Percentiles rank a stretch among this genome's conserved stretches.
These are phyloP conservation scores for Mesaphorura yosii DNA, from an alignment of 1,140 invertebrate genomes.

Conservation along the genomic window DNA sequence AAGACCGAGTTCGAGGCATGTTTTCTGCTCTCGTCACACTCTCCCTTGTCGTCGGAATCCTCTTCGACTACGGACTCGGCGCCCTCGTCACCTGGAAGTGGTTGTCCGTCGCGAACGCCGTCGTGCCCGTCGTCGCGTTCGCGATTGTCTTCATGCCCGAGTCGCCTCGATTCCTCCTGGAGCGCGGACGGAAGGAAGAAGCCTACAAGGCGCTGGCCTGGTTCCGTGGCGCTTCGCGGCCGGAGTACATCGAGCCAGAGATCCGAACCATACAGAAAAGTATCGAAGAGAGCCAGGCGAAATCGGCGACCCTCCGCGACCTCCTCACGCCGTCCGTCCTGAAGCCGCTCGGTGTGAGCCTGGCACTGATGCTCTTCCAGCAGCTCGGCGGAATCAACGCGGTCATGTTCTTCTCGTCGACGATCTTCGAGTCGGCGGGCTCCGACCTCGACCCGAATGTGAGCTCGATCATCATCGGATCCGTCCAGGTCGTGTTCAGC, in stretches of 20 bases:
- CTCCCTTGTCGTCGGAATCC: conserved; percentile 59
- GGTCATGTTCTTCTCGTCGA: conserved; percentile 66
- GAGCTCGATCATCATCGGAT: conserved; percentile 50
- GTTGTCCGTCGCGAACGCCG: conserved; percentile 29
- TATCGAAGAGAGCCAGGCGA: not conserved
- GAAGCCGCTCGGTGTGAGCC: conserved; percentile 48
- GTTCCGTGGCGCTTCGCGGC: conserved; percentile 12
- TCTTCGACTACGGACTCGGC: conserved; percentile 47
- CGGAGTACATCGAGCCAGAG: conserved; percentile 10
- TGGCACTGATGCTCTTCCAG: conserved; percentile 71
- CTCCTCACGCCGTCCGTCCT: conserved; percentile 4
- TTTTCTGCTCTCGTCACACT: conserved; percentile 58
- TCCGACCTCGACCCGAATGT: conserved; percentile 40
- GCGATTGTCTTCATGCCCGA: conserved; percentile 36
- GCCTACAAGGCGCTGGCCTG: conserved; percentile 33
- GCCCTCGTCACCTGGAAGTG: conserved; percentile 35
- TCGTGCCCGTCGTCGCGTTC: conserved; percentile 25
- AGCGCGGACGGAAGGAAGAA: conserved; percentile 32
- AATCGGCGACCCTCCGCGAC: not conserved
- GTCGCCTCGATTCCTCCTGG: conserved; percentile 35
- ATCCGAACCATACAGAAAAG: too few species aligned
- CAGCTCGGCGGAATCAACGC: conserved; percentile 55
- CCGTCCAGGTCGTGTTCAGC: conserved; percentile 53
- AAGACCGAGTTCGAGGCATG: conserved; percentile 45
- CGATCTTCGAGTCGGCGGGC: conserved; percentile 58